Percentiles rank a stretch among this genome's conserved stretches.
Evolutionary conservation across 2,797 vertebrate species (phyloP).

Genomic region (Tiaroga cobitis): DNA sequence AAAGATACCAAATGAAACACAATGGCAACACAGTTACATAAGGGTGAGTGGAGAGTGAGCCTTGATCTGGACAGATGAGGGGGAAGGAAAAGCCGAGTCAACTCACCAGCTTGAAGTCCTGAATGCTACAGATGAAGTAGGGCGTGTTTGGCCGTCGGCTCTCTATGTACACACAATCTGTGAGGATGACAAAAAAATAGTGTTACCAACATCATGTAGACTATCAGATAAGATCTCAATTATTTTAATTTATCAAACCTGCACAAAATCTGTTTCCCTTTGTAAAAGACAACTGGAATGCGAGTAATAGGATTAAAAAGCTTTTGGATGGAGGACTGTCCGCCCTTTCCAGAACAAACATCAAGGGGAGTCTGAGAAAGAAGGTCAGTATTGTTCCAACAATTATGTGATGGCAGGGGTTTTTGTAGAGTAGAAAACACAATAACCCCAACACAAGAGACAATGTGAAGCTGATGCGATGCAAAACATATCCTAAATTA

Average conservation of each 20-base stretch:
- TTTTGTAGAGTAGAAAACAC: conserved; percentile 26
- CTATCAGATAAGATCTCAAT: conserved; percentile 58
- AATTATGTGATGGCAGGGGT: conserved; percentile 70
- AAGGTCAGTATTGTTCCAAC: conserved; percentile 80
- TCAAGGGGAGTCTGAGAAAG: conserved; percentile 70
- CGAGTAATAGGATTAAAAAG: conserved; percentile 82
- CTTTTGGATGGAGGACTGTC: conserved; percentile 77
- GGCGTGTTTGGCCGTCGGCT: conserved; percentile 97
- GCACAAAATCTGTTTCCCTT: conserved; percentile 70
- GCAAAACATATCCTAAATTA: conserved; percentile 54
- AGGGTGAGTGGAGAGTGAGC: background rate
- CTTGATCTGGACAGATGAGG: conserved; percentile 33
- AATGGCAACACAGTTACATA: conserved; percentile 48
- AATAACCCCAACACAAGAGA: background rate
- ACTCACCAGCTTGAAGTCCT: conserved; percentile 99
- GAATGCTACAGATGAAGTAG: conserved; percentile 99
- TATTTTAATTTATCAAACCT: conserved; percentile 70
- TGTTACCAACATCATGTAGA: conserved; percentile 61
- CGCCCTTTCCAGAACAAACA: conserved; percentile 81
- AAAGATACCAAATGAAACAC: conserved; percentile 36
- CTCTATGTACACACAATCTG: conserved; percentile 99
- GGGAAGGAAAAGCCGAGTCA: conserved; percentile 47
- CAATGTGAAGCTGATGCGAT: conserved; percentile 13
- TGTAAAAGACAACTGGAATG: conserved; percentile 82
- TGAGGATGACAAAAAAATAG: conserved; percentile 60